Evolutionary conservation across 2,113 vertebrate genomes (phyloP).

Genomic region (Poeciliopsis turrubarensis): DNA sequence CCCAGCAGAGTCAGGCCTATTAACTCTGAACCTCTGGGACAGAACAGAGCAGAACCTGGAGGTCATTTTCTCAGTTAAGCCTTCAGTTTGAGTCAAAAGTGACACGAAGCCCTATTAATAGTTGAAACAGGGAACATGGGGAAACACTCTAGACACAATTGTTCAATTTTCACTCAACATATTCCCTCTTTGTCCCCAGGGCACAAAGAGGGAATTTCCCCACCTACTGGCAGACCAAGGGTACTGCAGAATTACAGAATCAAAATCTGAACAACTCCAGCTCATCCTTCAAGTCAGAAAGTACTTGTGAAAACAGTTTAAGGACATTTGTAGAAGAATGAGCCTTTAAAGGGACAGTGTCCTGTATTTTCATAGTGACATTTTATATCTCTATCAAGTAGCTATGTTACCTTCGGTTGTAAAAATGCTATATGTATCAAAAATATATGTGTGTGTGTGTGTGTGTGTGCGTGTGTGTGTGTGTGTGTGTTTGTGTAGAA

Average conservation of each 20-base stretch:
- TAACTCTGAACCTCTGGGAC: slow-evolving; percentile 54
- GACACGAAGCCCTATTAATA: slow-evolving; percentile 12
- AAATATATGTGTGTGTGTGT: too few relatives aligned
- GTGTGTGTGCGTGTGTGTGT: too few relatives aligned
- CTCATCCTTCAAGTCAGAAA: slow-evolving; percentile 26
- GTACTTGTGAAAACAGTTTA: background rate
- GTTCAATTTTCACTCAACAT: slow-evolving; percentile 34
- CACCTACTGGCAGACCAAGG: slow-evolving; percentile 59
- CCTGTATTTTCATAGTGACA: too few relatives aligned
- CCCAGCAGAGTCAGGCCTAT: slow-evolving; percentile 61
- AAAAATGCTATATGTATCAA: too few relatives aligned
- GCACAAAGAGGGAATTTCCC: slow-evolving; percentile 23
- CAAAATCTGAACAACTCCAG: background rate
- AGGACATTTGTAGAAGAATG: slow-evolving; percentile 51
- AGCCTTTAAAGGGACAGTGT: slow-evolving; percentile 10
- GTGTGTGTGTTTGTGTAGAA: too few relatives aligned
- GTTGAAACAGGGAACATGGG: slow-evolving; percentile 18
- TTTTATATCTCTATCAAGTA: too few relatives aligned
- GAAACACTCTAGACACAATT: slow-evolving; percentile 34
- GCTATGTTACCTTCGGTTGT: too few relatives aligned
- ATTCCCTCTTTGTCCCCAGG: slow-evolving; percentile 12
- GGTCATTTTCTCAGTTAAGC: slow-evolving; percentile 37
- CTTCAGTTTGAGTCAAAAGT: slow-evolving; percentile 24
- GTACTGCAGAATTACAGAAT: slow-evolving; percentile 20
- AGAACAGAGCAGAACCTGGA: slow-evolving; percentile 23